Base-by-base conservation (phyloP, 2,888 invertebrate genomes). In the Eilema sororculum region DNA sequence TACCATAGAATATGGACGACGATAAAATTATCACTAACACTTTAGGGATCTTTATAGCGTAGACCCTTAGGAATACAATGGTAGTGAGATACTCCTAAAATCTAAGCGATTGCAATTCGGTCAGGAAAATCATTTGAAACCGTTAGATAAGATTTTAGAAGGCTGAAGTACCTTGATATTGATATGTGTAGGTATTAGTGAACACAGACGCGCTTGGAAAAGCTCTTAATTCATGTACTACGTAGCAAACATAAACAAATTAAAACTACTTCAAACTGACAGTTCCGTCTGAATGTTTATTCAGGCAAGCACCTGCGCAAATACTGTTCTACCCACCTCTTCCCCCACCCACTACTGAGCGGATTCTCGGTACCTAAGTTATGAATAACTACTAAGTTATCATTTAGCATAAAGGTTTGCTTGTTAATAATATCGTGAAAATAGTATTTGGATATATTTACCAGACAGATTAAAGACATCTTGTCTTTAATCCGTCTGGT, bases 221-320 rank as follows among this genome's bases (percentile, higher is more conserved):
- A 60, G n/a, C 60, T n/a, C n/a, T n/a, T 30, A 30, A 33, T 33
- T 22, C n/a, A 58, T 25, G 25, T 10, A 22, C 12, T 16, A 33
- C 30, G 13, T 12, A n/a, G 65, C 20, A 22, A 56, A 24, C 16
- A 58, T 41, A 67, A 67, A 22, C 60, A 67, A 60, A 60, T 60
- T 20, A 59, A 46, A 60, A 67, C 60, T 59, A 66, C 46, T 67
- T 59, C 5, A 57, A 61, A 28, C 22, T 61, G 41, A 22, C 60
- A 28, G 30, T 67, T 10, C n/a, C 30, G 41, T 67, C 28, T 33
- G 24, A 67, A 28, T 67, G 24, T 52, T 67, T 67, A 46, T 46
- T 46, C 25, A 58, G n/a, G 58, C 24, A 61, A 24, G 52, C 60
- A 28, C 12, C 33, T 25, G 61, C 33, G 4, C 46, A 67, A 67